Evolutionary conservation across 2,113 vertebrate genomes (phyloP).

Genomic region (Microtus oregoni): DNA sequence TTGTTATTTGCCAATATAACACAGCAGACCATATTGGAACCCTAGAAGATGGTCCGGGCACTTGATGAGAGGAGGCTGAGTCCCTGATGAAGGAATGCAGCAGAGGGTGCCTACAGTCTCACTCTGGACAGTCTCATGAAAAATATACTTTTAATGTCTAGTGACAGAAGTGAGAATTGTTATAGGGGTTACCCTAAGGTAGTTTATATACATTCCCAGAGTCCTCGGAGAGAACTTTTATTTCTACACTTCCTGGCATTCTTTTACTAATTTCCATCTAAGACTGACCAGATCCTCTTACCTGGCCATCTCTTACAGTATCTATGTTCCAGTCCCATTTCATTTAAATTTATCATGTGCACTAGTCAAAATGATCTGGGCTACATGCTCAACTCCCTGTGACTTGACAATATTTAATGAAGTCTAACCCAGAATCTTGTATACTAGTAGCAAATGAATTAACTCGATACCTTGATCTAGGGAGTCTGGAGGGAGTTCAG

Average conservation of each 20-base stretch:
- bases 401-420: constrained; percentile 8
- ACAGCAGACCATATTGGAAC: background rate
- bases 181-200: background rate
- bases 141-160: background rate
- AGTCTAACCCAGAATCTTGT: background rate
- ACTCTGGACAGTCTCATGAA: background rate
- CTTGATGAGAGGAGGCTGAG: background rate
- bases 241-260: background rate
- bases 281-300: background rate
- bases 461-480: background rate
- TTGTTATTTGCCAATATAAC: background rate
- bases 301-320: background rate
- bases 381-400: background rate
- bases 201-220: background rate
- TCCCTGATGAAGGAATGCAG: background rate
- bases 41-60: background rate
- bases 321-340: background rate
- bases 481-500: background rate
- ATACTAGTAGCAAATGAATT: background rate
- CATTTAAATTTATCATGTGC: background rate
- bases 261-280: background rate
- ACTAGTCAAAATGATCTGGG: background rate
- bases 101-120: background rate
- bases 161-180: background rate
- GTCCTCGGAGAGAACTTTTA: background rate